Evolutionary conservation across 1,140 invertebrate species (phyloP), one percentile per base, ranked within the genome.

Genomic region (Phthorimaea operculella): DNA sequence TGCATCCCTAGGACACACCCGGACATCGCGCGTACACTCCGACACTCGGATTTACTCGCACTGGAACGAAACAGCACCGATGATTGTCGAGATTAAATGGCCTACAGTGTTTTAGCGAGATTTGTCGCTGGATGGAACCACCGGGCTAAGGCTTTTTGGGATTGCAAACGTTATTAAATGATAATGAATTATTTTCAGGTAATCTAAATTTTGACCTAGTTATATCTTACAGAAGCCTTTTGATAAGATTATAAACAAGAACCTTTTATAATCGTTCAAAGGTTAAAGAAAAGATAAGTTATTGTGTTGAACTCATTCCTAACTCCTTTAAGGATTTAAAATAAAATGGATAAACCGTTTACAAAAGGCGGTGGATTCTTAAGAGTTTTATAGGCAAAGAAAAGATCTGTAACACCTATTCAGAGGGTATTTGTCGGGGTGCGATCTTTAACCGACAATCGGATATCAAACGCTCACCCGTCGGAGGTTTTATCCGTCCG

Each of bases 31-130:
- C 21, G 21, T 6, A 6, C 21, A 28, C 21, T 28, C 6, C 21
- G 57, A 58, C 49, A 55, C 58, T 56, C 64, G 21, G 21, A 28
- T 28, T 28, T 28, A 28, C 21, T 28, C 62, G 74, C 71, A 71
- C 76, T 79, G 66, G 54, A 76, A 76, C 68, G 76, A 83, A 81
- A 83, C 73, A 76, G 64, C 57, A 64, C 64, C 59, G 64, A 53
- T 79, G 79, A 83, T 83, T 76, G 75, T 81, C 68, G 73, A 83
- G 79, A 83, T 80, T 83, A 80, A 80, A 62, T 59, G 59, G 33
- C 66, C 67, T 61, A 59, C 58, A 51, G 55, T 62, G 62, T 77
- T 78, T 72, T 67, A 74, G 66, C 57, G 63, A 64, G 69, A 69
- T 76, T 72, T 70, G 61, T 47, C 36, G 3, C 36, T 28, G 21